Evolutionary conservation across 92 coral and sea anemone species (phyloP).

Genomic region (Umimayanthus kanabou): DNA sequence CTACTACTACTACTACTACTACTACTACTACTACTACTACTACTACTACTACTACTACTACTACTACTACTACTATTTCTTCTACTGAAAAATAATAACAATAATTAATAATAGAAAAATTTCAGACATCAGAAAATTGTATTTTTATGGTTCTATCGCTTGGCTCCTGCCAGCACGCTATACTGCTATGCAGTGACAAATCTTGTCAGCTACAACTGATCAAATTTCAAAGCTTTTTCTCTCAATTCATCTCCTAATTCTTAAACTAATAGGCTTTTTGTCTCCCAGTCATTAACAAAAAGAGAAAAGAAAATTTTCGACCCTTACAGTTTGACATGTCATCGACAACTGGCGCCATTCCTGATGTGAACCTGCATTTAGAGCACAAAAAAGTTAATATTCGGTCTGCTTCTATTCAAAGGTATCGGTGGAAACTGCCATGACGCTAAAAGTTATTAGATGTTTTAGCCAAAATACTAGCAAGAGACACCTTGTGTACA

Average conservation of each 20-base stretch:
- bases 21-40: not conserved
- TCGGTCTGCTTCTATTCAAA: not conserved
- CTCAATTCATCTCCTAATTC: not conserved
- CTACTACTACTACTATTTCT: not conserved
- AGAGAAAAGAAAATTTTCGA: not conserved
- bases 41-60: not conserved
- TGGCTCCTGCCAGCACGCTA: too few species aligned
- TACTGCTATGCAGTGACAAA: too few species aligned
- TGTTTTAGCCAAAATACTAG: not conserved
- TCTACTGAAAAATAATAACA: too few species aligned
- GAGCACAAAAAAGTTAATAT: not conserved
- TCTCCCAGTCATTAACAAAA: not conserved
- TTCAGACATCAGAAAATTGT: too few species aligned
- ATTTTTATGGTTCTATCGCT: too few species aligned
- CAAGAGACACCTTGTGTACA: not conserved
- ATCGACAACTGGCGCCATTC: not conserved
- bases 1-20: too few species aligned
- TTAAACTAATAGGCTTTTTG: not conserved
- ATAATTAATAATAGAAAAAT: too few species aligned
- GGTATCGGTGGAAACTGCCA: not conserved
- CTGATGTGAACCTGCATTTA: not conserved
- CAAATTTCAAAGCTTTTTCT: not conserved
- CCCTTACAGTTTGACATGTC: not conserved
- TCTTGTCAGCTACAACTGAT: too few species aligned
- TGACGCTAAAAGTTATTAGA: not conserved